Base-by-base conservation (phyloP, 2,113 vertebrate species). In the Passer domesticus region DNA sequence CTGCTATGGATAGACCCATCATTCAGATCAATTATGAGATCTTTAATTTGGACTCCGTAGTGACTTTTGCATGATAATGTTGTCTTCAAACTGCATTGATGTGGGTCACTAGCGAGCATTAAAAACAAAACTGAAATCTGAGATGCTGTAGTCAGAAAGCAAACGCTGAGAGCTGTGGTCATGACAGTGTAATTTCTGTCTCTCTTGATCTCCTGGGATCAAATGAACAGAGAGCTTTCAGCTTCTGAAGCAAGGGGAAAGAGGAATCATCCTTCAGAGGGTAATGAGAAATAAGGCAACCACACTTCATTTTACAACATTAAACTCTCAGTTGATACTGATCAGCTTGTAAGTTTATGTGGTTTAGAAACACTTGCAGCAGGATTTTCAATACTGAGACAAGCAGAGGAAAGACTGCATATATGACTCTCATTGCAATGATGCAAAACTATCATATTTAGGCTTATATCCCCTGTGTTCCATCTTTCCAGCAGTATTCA, bases 41-140 rank as follows among this genome's bases (percentile, higher is more conserved):
- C 96, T 97, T 94, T 97, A 97, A 97, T 97, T 97, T 92, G 53
- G 62, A 90, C 89, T 87, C 80, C 68, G 64, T 55, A 41, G 44
- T 90, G 79, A 81, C 60, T 94, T 95, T 93, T 94, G 95, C 96
- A 95, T 95, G 90, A 95, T 94, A 86, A 92, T 67, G 86, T 92
- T 96, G 88, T 92, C 96, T 97, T 94, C 28, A 0, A 94, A 66
- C 93, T 90, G 83, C 72, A 64, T 91, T 97, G 93, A 97, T 97
- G 95, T 95, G 94, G 92, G 87, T 95, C 70, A 81, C 59, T 94
- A 90, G 93, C 31, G 50, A 81, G 95, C 94, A 96, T 87, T 89
- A 94, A 89, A 96, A 88, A 49, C 83, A 94, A 76, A 90, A 35
- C 46, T 86, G 82, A 95, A 95, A 95, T 92, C 56, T 53, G 79